Evolutionary conservation across 2,113 vertebrate genomes (phyloP), one percentile per base, ranked within the genome.

Genomic region (Epinephelus cyanopodus): DNA sequence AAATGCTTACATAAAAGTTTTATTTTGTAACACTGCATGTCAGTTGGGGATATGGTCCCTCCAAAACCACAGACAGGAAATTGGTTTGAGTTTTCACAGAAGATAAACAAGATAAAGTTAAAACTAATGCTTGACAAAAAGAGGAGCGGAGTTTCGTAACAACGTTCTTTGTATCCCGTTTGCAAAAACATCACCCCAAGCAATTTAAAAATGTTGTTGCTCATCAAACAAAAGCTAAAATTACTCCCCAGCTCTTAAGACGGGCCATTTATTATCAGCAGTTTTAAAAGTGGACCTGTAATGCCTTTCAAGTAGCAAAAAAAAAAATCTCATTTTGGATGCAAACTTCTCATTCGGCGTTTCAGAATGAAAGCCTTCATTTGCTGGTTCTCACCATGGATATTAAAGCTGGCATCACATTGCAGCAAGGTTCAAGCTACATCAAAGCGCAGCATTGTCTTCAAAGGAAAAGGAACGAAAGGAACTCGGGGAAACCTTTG

Each of bases 391-490:
- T 82, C 53, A 21, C 45, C 45, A 45, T 3, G 53, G 75, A 85
- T 79, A 67, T 85, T 86, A 79, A 79, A 87, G 85, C 79, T 29
- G 66, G 78, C 72, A 57, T 89, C 56, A 63, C 11, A 42, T 67
- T 73, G 76, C 88, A 82, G 69, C 39, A 74, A 81, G 78, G 79
- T 84, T 85, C 69, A 77, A 47, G 72, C 76, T 10, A 85, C 89
- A 89, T 92, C 87, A 93, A 91, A 92, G 89, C 23, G 0, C 14
- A 79, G 74, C 54, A 66, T 76, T 74, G 82, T 85, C 90, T 90
- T 93, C 81, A 92, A 91, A 91, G 76, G 5, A 19, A 67, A 63
- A 70, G 33, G 37, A 85, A 33, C 0, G 18, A 39, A 39, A 65
- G 63, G 27, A 88, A 60, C 47, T 50, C 33, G 42, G 53, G 39